Evolutionary conservation across 2,797 vertebrate species (phyloP).

Genomic region (Parambassis ranga): DNA sequence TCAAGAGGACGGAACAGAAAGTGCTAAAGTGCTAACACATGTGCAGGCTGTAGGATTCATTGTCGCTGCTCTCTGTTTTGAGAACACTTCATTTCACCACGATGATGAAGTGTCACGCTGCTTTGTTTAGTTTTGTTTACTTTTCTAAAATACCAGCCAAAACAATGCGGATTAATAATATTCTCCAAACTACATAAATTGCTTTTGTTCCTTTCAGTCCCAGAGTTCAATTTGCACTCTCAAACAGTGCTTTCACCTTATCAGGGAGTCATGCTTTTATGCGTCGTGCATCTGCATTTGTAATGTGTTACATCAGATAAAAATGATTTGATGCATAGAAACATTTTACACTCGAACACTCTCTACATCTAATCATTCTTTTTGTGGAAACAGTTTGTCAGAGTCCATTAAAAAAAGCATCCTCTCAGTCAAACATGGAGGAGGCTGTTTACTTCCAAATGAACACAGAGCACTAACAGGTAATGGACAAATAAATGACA

Average conservation of each 20-base stretch:
- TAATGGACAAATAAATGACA: slow-evolving; percentile 72
- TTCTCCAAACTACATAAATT: slow-evolving; percentile 16
- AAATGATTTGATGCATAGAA: slow-evolving; percentile 55
- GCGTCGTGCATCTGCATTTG: slow-evolving; percentile 38
- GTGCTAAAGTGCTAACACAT: no score
- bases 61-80: no score
- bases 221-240: slow-evolving; percentile 38
- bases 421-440: slow-evolving; percentile 44
- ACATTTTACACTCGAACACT: slow-evolving; percentile 57
- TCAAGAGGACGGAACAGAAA: no score
- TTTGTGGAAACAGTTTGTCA: slow-evolving; percentile 41
- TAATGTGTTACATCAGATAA: slow-evolving; percentile 51
- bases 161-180: slow-evolving; percentile 1
- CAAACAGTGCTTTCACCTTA: slow-evolving; percentile 34
- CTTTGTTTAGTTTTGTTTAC: slow-evolving; percentile 27
- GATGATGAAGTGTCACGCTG: slow-evolving; percentile 1
- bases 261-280: slow-evolving; percentile 36
- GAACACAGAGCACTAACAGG: slow-evolving; percentile 41
- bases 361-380: slow-evolving; percentile 48
- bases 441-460: slow-evolving; percentile 49
- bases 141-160: not conserved
- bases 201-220: slow-evolving; percentile 26
- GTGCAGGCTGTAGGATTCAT: no score
- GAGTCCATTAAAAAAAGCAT: slow-evolving; percentile 61
- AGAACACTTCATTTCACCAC: slow-evolving; percentile 16